Evolutionary conservation across 2,113 vertebrate species (phyloP).

Genomic region (Hypanus sabinus): DNA sequence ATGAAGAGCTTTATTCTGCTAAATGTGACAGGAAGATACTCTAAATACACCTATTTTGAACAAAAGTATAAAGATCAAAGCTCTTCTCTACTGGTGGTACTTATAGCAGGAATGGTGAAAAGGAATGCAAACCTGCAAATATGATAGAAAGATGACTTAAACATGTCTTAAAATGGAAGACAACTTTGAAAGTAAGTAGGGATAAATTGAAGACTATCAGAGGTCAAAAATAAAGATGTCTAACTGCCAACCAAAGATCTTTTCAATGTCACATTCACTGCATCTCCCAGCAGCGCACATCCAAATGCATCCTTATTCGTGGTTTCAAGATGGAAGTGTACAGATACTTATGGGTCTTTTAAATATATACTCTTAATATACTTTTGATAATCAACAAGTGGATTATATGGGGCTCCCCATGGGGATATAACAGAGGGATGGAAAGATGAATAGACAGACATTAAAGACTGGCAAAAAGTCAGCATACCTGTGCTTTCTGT

Average conservation of each 20-base stretch:
- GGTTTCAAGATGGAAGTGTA: background rate
- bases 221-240: background rate
- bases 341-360: no score
- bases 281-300: background rate
- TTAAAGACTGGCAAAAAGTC: background rate
- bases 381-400: background rate
- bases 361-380: background rate
- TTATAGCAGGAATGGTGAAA: background rate
- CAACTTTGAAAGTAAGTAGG: background rate
- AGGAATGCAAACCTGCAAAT: background rate
- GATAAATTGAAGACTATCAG: background rate
- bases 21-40: no score
- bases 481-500: conserved; percentile 88
- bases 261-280: background rate
- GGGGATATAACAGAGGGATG: background rate
- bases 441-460: background rate
- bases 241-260: background rate
- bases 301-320: background rate
- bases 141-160: background rate
- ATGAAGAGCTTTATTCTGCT: background rate
- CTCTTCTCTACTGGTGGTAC: background rate
- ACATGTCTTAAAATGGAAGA: background rate
- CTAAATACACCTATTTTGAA: background rate
- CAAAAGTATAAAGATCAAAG: background rate
- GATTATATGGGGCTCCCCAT: background rate